phyloP scores from a whole-genome alignment of 2,113 vertebrate genomes.

The Donacobius atricapilla region DNA sequence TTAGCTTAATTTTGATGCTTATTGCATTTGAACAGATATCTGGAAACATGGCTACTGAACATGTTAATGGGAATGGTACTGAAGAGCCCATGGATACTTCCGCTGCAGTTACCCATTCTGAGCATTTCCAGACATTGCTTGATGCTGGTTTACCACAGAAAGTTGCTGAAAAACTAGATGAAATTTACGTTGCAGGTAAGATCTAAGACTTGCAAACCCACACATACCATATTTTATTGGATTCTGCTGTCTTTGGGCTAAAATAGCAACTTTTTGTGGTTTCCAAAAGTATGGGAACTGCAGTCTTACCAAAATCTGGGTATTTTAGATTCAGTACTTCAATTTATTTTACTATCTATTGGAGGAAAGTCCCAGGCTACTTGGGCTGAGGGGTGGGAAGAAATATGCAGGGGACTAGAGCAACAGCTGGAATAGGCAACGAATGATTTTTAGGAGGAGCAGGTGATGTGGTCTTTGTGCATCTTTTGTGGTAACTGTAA shows the following conservation, averaged over 20 bases:
- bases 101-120: slow-evolving; percentile 86
- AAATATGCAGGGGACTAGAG: slow-evolving; percentile 62
- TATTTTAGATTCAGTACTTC: neutral
- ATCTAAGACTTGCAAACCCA: slow-evolving; percentile 78
- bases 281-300: slow-evolving; percentile 94
- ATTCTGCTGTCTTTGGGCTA: slow-evolving; percentile 84
- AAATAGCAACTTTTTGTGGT: slow-evolving; percentile 98
- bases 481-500: neutral
- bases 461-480: slow-evolving; percentile 28
- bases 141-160: slow-evolving; percentile 94
- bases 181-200: slow-evolving; percentile 98
- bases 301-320: slow-evolving; percentile 72
- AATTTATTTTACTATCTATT: neutral
- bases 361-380: neutral
- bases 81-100: slow-evolving; percentile 98
- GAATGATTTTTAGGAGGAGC: slow-evolving; percentile 51
- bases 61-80: slow-evolving; percentile 96
- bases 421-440: slow-evolving; percentile 63
- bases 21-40: slow-evolving; percentile 95
- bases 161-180: slow-evolving; percentile 97
- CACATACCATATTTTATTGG: slow-evolving; percentile 78
- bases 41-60: slow-evolving; percentile 95
- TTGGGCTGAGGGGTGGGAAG: slow-evolving; percentile 16
- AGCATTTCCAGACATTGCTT: slow-evolving; percentile 92
- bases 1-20: slow-evolving; percentile 89